Percentiles rank a stretch among this genome's conserved stretches.
Evolutionary conservation across 1,140 invertebrate genomes (phyloP).

Genomic region (Lordiphosa collinella): DNA sequence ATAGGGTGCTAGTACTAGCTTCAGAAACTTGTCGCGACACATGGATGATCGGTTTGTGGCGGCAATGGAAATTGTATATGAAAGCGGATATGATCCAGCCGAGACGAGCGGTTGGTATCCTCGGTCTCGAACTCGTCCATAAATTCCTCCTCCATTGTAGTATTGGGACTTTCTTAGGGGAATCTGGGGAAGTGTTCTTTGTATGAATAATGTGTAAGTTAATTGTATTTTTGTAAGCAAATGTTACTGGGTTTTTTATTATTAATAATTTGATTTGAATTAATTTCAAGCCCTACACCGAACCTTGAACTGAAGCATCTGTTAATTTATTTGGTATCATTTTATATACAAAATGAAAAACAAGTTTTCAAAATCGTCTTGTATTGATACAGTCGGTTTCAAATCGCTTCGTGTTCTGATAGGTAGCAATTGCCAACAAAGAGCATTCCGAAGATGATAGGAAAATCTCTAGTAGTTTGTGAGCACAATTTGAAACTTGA

Average conservation of each 20-base stretch:
- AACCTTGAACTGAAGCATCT: too few species aligned
- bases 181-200: not conserved
- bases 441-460: too few species aligned
- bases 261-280: too few species aligned
- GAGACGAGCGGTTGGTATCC: not conserved
- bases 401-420: too few species aligned
- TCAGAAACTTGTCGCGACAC: conserved; percentile 43
- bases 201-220: not conserved
- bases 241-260: not conserved
- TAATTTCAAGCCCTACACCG: too few species aligned
- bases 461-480: too few species aligned
- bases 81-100: not conserved
- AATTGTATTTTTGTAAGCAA: not conserved
- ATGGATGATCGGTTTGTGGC: conserved; percentile 30
- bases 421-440: too few species aligned
- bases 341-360: too few species aligned
- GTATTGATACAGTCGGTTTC: too few species aligned
- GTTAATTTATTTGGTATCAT: too few species aligned
- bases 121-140: not conserved
- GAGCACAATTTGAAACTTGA: too few species aligned
- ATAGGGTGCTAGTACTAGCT: not conserved
- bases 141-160: not conserved
- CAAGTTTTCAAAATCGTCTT: too few species aligned
- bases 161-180: not conserved
- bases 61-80: conserved; percentile 24